Evolutionary conservation across 2,888 invertebrate species (phyloP).

Genomic region (Drosophila subquinaria): DNA sequence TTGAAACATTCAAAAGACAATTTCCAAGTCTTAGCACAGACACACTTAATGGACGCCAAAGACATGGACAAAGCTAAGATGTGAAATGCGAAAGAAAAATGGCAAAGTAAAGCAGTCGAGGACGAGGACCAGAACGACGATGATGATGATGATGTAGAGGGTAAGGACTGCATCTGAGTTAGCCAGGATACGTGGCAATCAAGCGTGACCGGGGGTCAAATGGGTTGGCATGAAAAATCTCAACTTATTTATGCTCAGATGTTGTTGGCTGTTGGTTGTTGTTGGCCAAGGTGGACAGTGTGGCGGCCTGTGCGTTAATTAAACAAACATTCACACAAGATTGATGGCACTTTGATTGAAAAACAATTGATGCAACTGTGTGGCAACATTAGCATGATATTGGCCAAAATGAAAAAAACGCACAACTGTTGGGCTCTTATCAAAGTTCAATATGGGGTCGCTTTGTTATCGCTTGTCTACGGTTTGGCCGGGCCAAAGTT

Average conservation of each 20-base stretch:
- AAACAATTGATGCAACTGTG: constrained; percentile 84
- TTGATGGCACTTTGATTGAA: constrained; percentile 85
- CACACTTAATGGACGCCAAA: constrained; percentile 83
- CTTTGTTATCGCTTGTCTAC: constrained; percentile 8
- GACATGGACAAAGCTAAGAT: constrained; percentile 77
- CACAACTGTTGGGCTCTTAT: constrained; percentile 62
- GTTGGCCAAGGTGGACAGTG: constrained; percentile 57
- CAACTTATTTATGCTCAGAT: constrained; percentile 44
- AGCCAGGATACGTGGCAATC: constrained; percentile 57
- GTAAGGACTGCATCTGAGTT: constrained; percentile 47
- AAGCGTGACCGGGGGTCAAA: constrained; percentile 73
- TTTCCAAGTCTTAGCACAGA: constrained; percentile 85
- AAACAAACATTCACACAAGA: constrained; percentile 80
- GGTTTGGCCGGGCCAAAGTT: constrained; percentile 57
- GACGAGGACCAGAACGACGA: background rate
- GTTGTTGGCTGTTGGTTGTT: constrained; percentile 6
- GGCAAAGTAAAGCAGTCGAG: constrained; percentile 45
- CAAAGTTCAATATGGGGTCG: constrained; percentile 68
- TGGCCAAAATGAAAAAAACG: constrained; percentile 51
- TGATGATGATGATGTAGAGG: constrained; percentile 16
- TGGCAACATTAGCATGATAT: constrained; percentile 79
- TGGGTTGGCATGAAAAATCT: constrained; percentile 62
- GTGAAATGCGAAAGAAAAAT: constrained; percentile 79
- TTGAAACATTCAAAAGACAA: constrained; percentile 86
- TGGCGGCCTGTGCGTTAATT: constrained; percentile 72